Conservation (phyloP, 2,888 invertebrate species). For the Automeris io region DNA sequence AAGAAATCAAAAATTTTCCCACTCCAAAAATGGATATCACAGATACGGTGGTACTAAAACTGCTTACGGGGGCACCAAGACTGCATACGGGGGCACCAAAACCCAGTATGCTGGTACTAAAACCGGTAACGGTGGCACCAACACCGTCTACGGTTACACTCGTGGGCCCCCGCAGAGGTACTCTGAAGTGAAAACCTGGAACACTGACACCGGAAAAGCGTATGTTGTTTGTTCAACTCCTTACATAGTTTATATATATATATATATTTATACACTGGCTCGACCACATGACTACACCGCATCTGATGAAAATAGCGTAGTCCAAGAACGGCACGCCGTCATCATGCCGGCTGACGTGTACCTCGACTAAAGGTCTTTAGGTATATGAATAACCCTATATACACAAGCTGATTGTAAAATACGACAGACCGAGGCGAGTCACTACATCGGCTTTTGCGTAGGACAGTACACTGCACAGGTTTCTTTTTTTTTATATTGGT, state of each 20-base stretch:
- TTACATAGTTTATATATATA: not conserved
- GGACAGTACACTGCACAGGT: no score
- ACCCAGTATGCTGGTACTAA: slow-evolving; percentile 27
- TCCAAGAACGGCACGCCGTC: no score
- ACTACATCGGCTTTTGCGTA: no score
- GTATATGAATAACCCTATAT: no score
- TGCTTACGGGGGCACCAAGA: slow-evolving; percentile 24
- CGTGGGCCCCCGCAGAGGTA: slow-evolving; percentile 27
- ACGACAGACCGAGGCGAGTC: no score
- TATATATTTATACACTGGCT: no score
- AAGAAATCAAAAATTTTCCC: slow-evolving; percentile 28
- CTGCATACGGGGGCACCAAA: slow-evolving; percentile 23
- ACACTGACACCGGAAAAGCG: slow-evolving; percentile 38
- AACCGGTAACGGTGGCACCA: slow-evolving; percentile 24
- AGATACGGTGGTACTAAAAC: slow-evolving; percentile 29
- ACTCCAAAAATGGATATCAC: slow-evolving; percentile 18
- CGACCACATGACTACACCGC: no score
- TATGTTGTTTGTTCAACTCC: slow-evolving; percentile 27
- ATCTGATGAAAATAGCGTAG: not conserved
- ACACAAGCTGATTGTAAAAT: no score
- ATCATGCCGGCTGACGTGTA: no score
- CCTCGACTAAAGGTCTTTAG: no score
- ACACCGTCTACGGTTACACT: slow-evolving; percentile 18
- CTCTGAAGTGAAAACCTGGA: slow-evolving; percentile 42
- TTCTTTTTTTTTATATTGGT: no score